phyloP scores from a whole-genome alignment of 1,140 invertebrate species.

The Tribolium castaneum region DNA sequence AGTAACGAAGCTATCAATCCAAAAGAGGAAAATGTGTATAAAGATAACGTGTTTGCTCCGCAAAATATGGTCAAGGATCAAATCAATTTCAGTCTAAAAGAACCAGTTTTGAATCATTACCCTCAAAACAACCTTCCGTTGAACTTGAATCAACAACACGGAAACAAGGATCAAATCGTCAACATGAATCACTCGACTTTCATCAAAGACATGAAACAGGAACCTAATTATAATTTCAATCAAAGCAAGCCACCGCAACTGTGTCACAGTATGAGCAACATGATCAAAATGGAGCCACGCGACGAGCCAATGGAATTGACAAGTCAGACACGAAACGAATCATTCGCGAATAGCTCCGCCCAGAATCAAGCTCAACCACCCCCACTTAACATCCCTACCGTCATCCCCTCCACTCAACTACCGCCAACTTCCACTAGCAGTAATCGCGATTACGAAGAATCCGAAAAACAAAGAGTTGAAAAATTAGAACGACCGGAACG shows the following conservation, averaged over 20 bases:
- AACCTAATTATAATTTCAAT: constrained; percentile 11
- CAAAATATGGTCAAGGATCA: constrained; percentile 56
- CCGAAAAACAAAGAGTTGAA: constrained; percentile 60
- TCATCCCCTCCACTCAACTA: constrained; percentile 59
- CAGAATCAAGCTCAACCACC: constrained; percentile 60
- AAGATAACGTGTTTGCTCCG: constrained; percentile 57
- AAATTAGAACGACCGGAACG: constrained; percentile 63
- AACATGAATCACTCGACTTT: constrained; percentile 56
- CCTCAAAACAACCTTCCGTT: constrained; percentile 51
- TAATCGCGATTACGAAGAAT: constrained; percentile 55
- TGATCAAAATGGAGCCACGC: constrained; percentile 70
- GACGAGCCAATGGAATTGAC: constrained; percentile 70
- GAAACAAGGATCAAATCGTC: constrained; percentile 54
- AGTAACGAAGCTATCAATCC: constrained; percentile 61
- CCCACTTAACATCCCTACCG: constrained; percentile 64
- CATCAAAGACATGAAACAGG: constrained; percentile 49
- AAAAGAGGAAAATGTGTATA: constrained; percentile 56
- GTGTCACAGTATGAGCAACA: constrained; percentile 27
- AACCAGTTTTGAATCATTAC: constrained; percentile 53
- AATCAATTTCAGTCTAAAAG: constrained; percentile 55
- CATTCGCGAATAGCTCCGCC: constrained; percentile 40
- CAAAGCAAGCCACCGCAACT: constrained; percentile 2
- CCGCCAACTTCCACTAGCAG: constrained; percentile 53
- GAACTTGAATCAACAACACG: constrained; percentile 45
- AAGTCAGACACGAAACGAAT: constrained; percentile 58